phyloP scores from a whole-genome alignment of 1,140 invertebrate species.

The Diorhabda sublineata region DNA sequence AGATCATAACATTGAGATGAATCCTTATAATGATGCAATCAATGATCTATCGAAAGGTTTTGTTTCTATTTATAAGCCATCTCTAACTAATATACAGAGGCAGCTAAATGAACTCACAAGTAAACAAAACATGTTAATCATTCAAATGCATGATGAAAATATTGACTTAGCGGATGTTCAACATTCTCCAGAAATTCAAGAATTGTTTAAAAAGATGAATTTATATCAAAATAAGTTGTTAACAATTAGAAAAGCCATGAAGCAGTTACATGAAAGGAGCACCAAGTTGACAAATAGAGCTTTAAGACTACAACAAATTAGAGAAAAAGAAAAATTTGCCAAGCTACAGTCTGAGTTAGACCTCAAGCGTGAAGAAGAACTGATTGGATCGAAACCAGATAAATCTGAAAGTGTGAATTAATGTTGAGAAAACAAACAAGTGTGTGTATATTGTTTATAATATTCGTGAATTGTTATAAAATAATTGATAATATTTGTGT shows the following conservation, averaged over 20 bases:
- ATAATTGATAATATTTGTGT: not conserved
- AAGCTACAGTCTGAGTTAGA: slow-evolving; percentile 4
- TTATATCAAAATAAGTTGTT: slow-evolving; percentile 11
- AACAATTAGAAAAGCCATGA: slow-evolving; percentile 16
- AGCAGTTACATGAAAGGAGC: slow-evolving; percentile 12
- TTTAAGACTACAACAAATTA: slow-evolving; percentile 9
- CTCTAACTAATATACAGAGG: slow-evolving; percentile 10
- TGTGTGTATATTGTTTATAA: not conserved
- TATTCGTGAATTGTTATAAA: not conserved
- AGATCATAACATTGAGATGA: not conserved
- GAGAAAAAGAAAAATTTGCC: slow-evolving; percentile 9
- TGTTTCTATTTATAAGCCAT: not conserved
- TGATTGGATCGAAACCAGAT: slow-evolving; percentile 4
- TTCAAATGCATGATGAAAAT: slow-evolving; percentile 16
- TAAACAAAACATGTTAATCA: slow-evolving; percentile 7
- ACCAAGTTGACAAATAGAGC: slow-evolving; percentile 13
- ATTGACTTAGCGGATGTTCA: slow-evolving; percentile 10
- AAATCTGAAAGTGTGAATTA: slow-evolving; percentile 2
- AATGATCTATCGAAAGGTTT: slow-evolving; percentile 13
- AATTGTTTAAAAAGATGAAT: slow-evolving; percentile 13
- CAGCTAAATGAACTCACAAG: slow-evolving; percentile 12
- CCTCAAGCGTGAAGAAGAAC: not conserved
- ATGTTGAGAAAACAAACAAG: not conserved
- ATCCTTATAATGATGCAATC: slow-evolving; percentile 7
- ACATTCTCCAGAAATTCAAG: slow-evolving; percentile 15